Base-by-base conservation (phyloP, 2,888 invertebrate genomes). In the Spodoptera littoralis region DNA sequence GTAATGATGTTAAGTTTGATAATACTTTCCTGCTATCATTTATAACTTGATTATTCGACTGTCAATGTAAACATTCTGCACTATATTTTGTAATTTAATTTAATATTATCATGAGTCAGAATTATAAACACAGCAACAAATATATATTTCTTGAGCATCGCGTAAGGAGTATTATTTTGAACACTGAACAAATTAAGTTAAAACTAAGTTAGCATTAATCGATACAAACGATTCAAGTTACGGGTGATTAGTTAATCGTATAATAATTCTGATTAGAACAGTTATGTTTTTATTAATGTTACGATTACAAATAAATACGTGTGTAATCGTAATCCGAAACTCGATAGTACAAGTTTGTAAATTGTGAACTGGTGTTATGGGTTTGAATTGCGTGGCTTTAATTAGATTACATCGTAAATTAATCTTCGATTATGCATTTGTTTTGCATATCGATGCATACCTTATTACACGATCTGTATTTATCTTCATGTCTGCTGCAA, bases 371-470 rank as follows among this genome's bases (percentile, higher is more conserved):
- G 64, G 51, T 70, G 60, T 70, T 70, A 72, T 50, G 56, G 43
- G 53, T 27, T 18, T 47, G 4, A 1, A 59, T 64, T 56, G 50
- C 59, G 52, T 60, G 53, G 44, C 41, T 51, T 12, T 53, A 57
- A 65, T 65, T 53, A 50, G 57, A 52, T 71, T 55, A 73, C 42
- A 56, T 59, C 52, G 50, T 53, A 60, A 18, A 70, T 64, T 74
- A 72, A 60, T 70, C 65, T 59, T 22, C 36, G 53, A 57, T 75
- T 70, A 65, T 60, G 59, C 46, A 54, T 74, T 47, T 74, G 24
- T 57, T 74, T 71, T 74, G 59, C 71, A 70, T 71, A 57, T 43
- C 46, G 36, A 44, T 61, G 50, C 52, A 53, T 41, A 54, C 52
- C 47, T 27, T 36, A 56, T 59, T 70, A 62, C 55, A 51, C 63